Evolutionary conservation across 35 echinoderm and acorn worm genomes (phyloP).

Genomic region (Hemicentrotus pulcherrimus): DNA sequence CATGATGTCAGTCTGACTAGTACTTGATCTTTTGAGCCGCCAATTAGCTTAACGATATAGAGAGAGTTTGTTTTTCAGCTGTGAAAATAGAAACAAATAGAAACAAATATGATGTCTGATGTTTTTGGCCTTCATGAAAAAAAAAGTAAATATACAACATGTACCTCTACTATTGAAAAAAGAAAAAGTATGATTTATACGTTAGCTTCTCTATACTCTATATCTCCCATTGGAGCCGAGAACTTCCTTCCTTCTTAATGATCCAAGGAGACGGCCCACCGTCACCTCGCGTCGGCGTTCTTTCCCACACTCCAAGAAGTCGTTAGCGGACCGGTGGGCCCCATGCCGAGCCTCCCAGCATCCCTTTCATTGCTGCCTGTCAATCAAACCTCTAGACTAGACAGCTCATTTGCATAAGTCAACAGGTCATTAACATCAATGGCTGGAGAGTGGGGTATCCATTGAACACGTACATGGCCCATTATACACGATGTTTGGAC

Average conservation of each 20-base stretch:
- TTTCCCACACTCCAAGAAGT: slow-evolving; percentile 36
- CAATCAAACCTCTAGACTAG: background rate
- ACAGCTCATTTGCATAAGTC: slow-evolving; percentile 24
- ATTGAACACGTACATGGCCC: background rate
- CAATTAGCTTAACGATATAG: no score
- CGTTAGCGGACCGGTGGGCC: slow-evolving; percentile 7
- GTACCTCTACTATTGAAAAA: background rate
- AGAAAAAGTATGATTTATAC: background rate
- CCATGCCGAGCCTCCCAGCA: slow-evolving; percentile 17
- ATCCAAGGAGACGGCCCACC: background rate
- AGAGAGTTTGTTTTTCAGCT: no score
- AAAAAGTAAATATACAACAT: background rate
- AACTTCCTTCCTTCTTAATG: background rate
- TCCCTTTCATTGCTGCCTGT: background rate
- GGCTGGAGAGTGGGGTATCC: background rate
- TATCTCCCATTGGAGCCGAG: background rate
- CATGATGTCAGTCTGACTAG: no score
- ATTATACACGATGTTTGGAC: background rate
- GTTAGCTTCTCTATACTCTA: background rate
- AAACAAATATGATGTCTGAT: background rate
- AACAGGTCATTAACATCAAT: slow-evolving; percentile 23
- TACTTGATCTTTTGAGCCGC: no score
- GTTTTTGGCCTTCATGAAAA: background rate
- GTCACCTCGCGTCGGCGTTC: slow-evolving; percentile 25
- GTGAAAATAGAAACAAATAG: no score